Evolutionary conservation across 1,140 invertebrate species (phyloP).

Genomic region (Trichonephila clavata): DNA sequence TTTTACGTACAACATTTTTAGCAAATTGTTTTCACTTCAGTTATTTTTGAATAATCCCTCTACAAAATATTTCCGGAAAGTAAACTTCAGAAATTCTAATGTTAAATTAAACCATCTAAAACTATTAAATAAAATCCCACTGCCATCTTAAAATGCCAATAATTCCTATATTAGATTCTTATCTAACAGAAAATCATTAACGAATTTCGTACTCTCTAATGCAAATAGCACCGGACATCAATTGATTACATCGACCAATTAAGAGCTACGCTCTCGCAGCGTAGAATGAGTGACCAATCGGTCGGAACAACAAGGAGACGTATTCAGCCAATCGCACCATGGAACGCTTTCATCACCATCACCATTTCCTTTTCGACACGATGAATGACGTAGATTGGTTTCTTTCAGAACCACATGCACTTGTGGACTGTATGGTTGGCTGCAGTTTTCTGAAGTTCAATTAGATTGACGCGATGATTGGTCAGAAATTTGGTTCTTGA

Average conservation of each 20-base stretch:
- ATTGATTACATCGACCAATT: slow-evolving; percentile 2
- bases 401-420: background rate
- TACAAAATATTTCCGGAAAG: too few relatives aligned
- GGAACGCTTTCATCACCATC: background rate
- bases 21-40: too few relatives aligned
- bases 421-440: background rate
- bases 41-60: too few relatives aligned
- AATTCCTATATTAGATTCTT: background rate
- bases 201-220: background rate
- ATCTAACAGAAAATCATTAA: background rate
- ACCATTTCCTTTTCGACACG: background rate
- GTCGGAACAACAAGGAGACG: slow-evolving; percentile 36
- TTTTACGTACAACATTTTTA: too few relatives aligned
- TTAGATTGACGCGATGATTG: background rate
- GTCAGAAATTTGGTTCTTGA: background rate
- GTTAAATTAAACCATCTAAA: too few relatives aligned
- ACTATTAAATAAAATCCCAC: too few relatives aligned
- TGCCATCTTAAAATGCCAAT: too few relatives aligned
- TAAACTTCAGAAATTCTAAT: too few relatives aligned
- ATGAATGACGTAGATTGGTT: background rate
- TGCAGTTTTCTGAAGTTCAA: background rate
- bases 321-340: background rate
- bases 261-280: background rate
- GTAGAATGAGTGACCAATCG: background rate
- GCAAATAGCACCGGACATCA: background rate